Evolutionary conservation across 1,140 invertebrate genomes (phyloP).

Genomic region (Chlorops oryzae): DNA sequence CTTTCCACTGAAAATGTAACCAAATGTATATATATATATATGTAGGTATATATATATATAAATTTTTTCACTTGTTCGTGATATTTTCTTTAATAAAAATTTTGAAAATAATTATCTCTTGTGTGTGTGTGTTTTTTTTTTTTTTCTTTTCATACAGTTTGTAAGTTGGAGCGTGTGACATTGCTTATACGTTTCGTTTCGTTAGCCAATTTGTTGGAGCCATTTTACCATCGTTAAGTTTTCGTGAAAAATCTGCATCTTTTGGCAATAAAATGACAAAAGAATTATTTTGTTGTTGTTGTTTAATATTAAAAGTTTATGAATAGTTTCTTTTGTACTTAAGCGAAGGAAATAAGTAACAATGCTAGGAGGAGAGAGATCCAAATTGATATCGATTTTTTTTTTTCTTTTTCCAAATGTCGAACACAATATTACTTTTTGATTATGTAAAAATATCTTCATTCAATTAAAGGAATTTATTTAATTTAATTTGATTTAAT

Average conservation of each 20-base stretch:
- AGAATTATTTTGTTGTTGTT: conserved; percentile 36
- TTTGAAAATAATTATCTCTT: too few relatives aligned
- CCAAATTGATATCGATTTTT: too few relatives aligned
- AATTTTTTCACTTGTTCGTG: too few relatives aligned
- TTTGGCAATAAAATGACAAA: conserved; percentile 49
- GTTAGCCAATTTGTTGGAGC: conserved; percentile 37
- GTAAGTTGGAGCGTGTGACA: conserved; percentile 32
- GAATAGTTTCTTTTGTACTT: conserved; percentile 12
- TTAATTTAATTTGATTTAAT: not conserved
- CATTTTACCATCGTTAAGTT: conserved; percentile 49
- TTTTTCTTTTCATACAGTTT: conserved; percentile 19
- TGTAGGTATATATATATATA: too few relatives aligned
- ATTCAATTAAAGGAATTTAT: not conserved
- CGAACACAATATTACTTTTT: conserved; percentile 44
- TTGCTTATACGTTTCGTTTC: too few relatives aligned
- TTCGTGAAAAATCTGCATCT: conserved; percentile 48
- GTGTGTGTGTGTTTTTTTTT: conserved; percentile 21
- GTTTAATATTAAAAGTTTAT: conserved; percentile 13
- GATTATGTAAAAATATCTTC: conserved; percentile 26
- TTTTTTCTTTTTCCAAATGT: conserved; percentile 22
- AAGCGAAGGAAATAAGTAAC: too few relatives aligned
- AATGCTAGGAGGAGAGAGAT: too few relatives aligned
- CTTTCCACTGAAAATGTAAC: too few relatives aligned
- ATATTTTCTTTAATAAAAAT: conserved; percentile 20
- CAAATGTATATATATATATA: conserved; percentile 34